Evolutionary conservation across 2,113 vertebrate genomes (phyloP).

Genomic region (Microtus ochrogaster): DNA sequence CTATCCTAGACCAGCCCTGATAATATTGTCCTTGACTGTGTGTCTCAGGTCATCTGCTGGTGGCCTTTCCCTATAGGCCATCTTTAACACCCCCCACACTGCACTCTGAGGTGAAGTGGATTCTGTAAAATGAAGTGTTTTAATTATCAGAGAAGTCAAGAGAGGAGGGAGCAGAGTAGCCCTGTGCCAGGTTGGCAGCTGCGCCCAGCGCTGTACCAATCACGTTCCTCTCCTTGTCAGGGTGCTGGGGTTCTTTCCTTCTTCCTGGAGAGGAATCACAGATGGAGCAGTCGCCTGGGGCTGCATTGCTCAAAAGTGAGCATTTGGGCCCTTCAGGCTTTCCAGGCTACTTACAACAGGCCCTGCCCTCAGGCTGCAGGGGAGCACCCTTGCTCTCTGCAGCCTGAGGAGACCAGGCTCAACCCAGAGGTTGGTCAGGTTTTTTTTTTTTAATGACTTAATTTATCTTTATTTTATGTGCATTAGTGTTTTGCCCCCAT

Average conservation of each 20-base stretch:
- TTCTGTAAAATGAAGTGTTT: background rate
- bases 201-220: background rate
- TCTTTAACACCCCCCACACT: background rate
- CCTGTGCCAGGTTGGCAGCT: background rate
- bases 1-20: too few relatives aligned
- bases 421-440: too few relatives aligned
- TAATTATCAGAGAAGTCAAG: background rate
- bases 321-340: background rate
- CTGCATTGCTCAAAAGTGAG: background rate
- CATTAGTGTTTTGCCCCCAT: background rate
- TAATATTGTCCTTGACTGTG: background rate
- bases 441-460: background rate
- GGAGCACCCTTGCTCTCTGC: background rate
- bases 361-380: background rate
- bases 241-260: background rate
- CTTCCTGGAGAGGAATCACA: too few relatives aligned
- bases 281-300: background rate
- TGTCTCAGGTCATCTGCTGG: background rate
- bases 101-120: background rate
- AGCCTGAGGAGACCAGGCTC: background rate
- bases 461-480: background rate
- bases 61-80: background rate
- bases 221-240: background rate
- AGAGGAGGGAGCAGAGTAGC: background rate
- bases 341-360: background rate